Base-by-base conservation (phyloP, 1,140 invertebrate genomes). In the Scaptodrosophila lebanonensis region DNA sequence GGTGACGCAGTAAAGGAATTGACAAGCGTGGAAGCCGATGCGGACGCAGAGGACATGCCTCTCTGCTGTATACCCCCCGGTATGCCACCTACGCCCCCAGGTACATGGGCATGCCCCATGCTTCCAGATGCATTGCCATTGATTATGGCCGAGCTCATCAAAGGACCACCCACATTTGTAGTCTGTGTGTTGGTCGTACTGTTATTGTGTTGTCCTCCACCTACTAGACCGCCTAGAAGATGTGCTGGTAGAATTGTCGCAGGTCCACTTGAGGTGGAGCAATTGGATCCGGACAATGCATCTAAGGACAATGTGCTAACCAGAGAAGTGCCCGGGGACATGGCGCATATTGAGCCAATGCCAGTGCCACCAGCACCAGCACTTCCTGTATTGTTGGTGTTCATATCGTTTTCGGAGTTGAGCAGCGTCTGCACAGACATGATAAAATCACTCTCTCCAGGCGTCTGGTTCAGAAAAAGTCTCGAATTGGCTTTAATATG, bases 381-480 rank as follows among this genome's bases (percentile, higher is more conserved):
- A 5, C 49, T 12, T n/a, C 52, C 70, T 12, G 76, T 85, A 25
- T 76, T 82, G 45, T 63, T 85, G 87, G 88, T 87, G 77, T 90
- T 89, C 85, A 88, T 87, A 77, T 88, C 86, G 70, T 88, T 89
- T 86, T 89, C 87, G 52, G 89, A 87, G 88, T 91, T 89, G 88
- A 89, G 85, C 44, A 98, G 93, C 39, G 95, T 94, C 88, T 96
- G 95, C 35, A 95, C 95, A 36, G 95, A 94, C 93, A 97, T 96
- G 56, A 98, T 94, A 87, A 96, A 97, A 82, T 97, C 94, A 44
- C 90, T 89, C 59, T 95, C 93, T 57, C 89, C 89, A 47, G 89
- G 90, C 56, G 91, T 89, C 33, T 90, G 89, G 84, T 91, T 93
- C 71, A 91, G 91, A 85, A 97, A 97, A 54, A 94, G 88, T 88